Percentiles rank a stretch among this genome's conserved stretches.
Evolutionary conservation across 2,113 vertebrate species (phyloP).

Genomic region (Myxocyprinus asiaticus): DNA sequence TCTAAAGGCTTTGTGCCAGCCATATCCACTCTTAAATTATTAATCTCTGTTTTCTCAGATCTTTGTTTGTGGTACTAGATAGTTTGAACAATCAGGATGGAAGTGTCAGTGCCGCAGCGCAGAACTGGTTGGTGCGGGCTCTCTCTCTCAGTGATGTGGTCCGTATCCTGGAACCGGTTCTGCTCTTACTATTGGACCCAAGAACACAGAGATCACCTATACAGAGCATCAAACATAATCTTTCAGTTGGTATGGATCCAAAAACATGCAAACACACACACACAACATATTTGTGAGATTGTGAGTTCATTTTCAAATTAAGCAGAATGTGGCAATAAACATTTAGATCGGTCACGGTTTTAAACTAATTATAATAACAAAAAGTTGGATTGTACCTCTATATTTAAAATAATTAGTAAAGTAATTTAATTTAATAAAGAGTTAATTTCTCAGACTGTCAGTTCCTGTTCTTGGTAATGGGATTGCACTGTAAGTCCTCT

Average conservation of each 20-base stretch:
- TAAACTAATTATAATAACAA: not conserved
- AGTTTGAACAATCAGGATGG: constrained; percentile 87
- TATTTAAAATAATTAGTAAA: too few relatives aligned
- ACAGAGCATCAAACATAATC: constrained; percentile 81
- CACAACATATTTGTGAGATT: too few relatives aligned
- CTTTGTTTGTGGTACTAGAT: constrained; percentile 94
- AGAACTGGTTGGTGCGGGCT: constrained; percentile 91
- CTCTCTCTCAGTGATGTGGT: constrained; percentile 89
- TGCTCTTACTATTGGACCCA: constrained; percentile 92
- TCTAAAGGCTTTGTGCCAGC: not conserved
- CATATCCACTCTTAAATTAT: not conserved
- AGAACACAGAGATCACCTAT: constrained; percentile 88
- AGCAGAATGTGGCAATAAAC: too few relatives aligned
- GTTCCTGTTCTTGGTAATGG: too few relatives aligned
- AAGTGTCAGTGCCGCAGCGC: constrained; percentile 85
- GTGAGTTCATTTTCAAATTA: too few relatives aligned
- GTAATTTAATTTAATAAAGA: too few relatives aligned
- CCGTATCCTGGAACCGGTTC: constrained; percentile 91
- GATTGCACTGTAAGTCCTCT: too few relatives aligned
- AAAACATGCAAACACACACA: not conserved
- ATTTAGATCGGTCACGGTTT: not conserved
- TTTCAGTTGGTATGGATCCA: constrained; percentile 74
- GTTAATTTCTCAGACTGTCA: too few relatives aligned
- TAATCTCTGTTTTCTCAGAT: constrained; percentile 71
- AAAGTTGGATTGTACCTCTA: too few relatives aligned